phyloP scores from a whole-genome alignment of 2,797 vertebrate genomes.

The Hoplostethus atlanticus region DNA sequence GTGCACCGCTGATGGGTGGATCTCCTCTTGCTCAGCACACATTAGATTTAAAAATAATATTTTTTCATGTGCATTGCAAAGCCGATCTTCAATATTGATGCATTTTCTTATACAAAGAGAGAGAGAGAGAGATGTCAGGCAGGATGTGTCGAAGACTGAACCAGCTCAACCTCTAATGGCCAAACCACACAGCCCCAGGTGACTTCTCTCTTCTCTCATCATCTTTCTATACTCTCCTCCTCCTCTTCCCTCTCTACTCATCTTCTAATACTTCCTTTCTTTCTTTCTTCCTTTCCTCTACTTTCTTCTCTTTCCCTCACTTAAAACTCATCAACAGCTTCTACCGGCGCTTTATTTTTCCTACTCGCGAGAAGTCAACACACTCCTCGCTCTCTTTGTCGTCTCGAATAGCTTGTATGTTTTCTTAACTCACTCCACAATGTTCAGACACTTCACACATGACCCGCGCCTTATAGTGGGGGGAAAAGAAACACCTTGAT shows the following conservation, averaged over 20 bases:
- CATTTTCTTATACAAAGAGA: too few species aligned
- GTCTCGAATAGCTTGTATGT: conserved; percentile 15
- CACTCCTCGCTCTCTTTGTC: background rate
- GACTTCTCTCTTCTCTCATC: conserved; percentile 27
- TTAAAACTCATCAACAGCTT: conserved; percentile 3
- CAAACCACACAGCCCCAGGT: conserved; percentile 46
- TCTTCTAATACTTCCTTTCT: conserved; percentile 16
- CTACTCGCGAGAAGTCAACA: background rate
- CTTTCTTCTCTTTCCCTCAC: background rate
- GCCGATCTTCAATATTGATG: conserved; percentile 10
- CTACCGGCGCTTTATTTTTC: background rate
- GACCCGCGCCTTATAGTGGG: background rate
- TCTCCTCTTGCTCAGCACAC: background rate
- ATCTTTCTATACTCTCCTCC: background rate
- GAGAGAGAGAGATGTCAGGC: too few species aligned
- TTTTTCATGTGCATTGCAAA: background rate
- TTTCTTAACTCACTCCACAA: conserved; percentile 17
- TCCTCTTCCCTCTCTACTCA: background rate
- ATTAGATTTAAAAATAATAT: background rate
- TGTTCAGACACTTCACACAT: conserved; percentile 14
- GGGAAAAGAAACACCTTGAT: conserved; percentile 28
- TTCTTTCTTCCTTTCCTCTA: background rate
- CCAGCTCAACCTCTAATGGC: conserved; percentile 65
- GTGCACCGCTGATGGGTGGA: background rate
- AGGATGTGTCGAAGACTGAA: conserved; percentile 5